Conservation (phyloP, 2,888 invertebrate genomes). For the Bugulina stolonifera region DNA sequence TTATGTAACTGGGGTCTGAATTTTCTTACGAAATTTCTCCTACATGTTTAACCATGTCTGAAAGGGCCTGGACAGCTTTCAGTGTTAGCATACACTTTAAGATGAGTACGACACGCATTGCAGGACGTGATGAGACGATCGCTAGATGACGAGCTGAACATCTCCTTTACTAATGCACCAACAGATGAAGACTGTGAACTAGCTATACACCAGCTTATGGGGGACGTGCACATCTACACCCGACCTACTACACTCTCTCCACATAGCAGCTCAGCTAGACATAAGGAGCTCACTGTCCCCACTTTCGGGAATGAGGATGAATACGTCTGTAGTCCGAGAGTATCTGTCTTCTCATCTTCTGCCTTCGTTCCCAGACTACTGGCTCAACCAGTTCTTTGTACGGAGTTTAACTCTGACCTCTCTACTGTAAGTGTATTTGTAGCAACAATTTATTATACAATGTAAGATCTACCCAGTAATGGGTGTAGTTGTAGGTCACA, state of each 20-base stretch:
- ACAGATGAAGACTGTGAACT: background rate
- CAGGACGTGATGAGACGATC: background rate
- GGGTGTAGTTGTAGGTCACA: too few relatives aligned
- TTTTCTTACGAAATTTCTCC: too few relatives aligned
- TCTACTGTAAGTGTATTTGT: slow-evolving; percentile 5
- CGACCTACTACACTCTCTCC: background rate
- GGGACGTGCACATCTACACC: background rate
- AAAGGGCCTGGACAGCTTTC: too few relatives aligned
- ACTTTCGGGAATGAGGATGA: too few relatives aligned
- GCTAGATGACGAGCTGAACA: background rate
- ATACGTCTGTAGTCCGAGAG: background rate
- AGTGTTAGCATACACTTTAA: too few relatives aligned
- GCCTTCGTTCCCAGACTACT: background rate
- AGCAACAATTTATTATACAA: too few relatives aligned
- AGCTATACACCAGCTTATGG: background rate
- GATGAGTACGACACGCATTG: too few relatives aligned
- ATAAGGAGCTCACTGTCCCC: too few relatives aligned
- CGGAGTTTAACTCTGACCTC: slow-evolving; percentile 25
- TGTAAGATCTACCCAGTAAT: too few relatives aligned
- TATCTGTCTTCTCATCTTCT: background rate
- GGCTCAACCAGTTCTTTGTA: background rate
- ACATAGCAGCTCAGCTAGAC: background rate
- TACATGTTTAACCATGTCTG: too few relatives aligned
- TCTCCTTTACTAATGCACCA: background rate
- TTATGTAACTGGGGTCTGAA: too few relatives aligned